These are phyloP conservation scores for Centruroides sculpturatus DNA, from an alignment of 1,140 invertebrate genomes.

Conservation along the genomic window DNA sequence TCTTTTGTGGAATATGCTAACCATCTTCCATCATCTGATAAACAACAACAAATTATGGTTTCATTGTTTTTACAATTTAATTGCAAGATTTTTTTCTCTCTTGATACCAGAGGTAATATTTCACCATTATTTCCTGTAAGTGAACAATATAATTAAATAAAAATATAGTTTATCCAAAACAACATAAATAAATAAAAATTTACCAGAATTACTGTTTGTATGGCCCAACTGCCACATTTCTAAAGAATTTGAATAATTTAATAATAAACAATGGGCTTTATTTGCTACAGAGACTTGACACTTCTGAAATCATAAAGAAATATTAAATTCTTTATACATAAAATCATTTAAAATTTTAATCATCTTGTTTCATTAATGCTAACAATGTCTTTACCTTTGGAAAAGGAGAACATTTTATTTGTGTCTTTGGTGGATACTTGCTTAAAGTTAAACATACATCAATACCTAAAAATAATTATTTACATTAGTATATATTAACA, in stretches of 20 bases:
- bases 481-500: no score
- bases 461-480: slow-evolving; percentile 6
- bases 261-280: slow-evolving; percentile 3
- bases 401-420: slow-evolving; percentile 5
- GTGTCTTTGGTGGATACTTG: slow-evolving; percentile 10
- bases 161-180: no score
- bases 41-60: slow-evolving; percentile 3
- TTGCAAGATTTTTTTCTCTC: not conserved
- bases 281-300: not conserved
- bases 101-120: no score
- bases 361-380: not conserved
- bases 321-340: not conserved
- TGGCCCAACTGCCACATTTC: slow-evolving; percentile 15
- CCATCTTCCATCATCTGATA: slow-evolving; percentile 11
- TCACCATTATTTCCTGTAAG: no score
- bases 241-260: slow-evolving; percentile 13
- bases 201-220: no score
- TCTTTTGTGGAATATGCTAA: slow-evolving; percentile 11
- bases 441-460: slow-evolving; percentile 12
- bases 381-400: slow-evolving; percentile 1
- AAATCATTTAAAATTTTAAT: not conserved
- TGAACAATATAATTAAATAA: no score
- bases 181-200: no score
- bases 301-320: no score
- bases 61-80: slow-evolving; percentile 6